Percentiles rank a stretch among this genome's conserved stretches.
phyloP scores from a whole-genome alignment of 2,888 invertebrate genomes.

The Calliopum simillimum region DNA sequence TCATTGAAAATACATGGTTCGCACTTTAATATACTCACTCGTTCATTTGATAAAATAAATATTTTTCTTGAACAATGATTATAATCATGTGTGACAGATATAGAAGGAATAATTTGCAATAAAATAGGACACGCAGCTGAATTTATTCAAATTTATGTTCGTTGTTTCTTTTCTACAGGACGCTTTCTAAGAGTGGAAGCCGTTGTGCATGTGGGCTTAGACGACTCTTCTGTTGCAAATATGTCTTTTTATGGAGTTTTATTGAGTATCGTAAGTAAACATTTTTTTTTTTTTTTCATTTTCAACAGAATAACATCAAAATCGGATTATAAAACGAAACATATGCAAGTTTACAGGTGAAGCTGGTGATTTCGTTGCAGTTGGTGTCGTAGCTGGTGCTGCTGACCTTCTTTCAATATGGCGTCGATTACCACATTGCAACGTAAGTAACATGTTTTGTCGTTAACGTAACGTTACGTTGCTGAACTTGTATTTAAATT shows the following conservation, averaged over 20 bases:
- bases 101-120: too few species aligned
- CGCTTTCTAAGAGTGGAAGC: neutral
- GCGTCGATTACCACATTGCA: constrained; percentile 3
- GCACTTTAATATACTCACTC: too few species aligned
- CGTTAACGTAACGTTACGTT: neutral
- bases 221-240: constrained; percentile 12
- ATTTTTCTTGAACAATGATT: too few species aligned
- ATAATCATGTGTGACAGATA: too few species aligned
- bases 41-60: too few species aligned
- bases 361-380: neutral
- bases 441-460: neutral
- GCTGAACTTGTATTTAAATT: neutral
- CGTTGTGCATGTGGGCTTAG: constrained; percentile 32
- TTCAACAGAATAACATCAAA: neutral
- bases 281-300: constrained; percentile 47
- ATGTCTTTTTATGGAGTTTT: constrained; percentile 26
- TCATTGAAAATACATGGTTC: too few species aligned
- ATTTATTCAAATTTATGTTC: neutral
- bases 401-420: constrained; percentile 28
- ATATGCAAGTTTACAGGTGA: neutral
- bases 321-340: constrained; percentile 4
- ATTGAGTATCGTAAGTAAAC: constrained; percentile 47
- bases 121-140: too few species aligned
- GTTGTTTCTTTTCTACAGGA: neutral
- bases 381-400: constrained; percentile 31